A percentile compares a stretch with the other conserved stretches of the same genome.
phyloP scores from a whole-genome alignment of 2,888 invertebrate species.

The Euspilapteryx auroguttella region DNA sequence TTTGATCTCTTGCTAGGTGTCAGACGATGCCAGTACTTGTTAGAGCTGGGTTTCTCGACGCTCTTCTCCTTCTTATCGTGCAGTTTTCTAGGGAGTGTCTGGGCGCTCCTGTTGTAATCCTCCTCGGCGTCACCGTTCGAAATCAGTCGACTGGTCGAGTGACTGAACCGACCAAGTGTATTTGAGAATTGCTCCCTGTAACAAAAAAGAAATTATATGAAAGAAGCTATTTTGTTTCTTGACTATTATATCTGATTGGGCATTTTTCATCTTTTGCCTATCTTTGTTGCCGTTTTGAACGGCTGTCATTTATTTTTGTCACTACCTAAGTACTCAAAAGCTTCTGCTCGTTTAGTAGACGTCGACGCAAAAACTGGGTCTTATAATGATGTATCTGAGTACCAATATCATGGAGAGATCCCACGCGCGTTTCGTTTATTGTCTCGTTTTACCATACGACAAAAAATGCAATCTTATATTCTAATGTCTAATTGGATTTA shows the following conservation, averaged over 20 bases:
- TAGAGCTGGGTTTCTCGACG: slow-evolving; percentile 39
- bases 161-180: slow-evolving; percentile 81
- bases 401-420: slow-evolving; percentile 12
- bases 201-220: slow-evolving; percentile 29
- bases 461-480: slow-evolving; percentile 34
- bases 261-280: no score
- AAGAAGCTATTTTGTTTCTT: no score
- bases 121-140: slow-evolving; percentile 54
- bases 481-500: slow-evolving; percentile 37
- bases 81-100: slow-evolving; percentile 75
- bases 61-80: slow-evolving; percentile 51
- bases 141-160: slow-evolving; percentile 74
- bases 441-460: slow-evolving; percentile 19
- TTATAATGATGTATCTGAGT: no score
- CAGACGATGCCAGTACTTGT: slow-evolving; percentile 48
- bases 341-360: no score
- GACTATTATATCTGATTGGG: no score
- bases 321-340: no score
- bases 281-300: no score
- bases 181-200: slow-evolving; percentile 71
- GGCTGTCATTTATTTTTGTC: no score
- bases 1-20: slow-evolving; percentile 58
- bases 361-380: no score
- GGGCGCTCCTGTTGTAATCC: slow-evolving; percentile 65
- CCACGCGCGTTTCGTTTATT: slow-evolving; percentile 37